phyloP scores from a whole-genome alignment of 2,113 vertebrate species.

The Petromus typicus region DNA sequence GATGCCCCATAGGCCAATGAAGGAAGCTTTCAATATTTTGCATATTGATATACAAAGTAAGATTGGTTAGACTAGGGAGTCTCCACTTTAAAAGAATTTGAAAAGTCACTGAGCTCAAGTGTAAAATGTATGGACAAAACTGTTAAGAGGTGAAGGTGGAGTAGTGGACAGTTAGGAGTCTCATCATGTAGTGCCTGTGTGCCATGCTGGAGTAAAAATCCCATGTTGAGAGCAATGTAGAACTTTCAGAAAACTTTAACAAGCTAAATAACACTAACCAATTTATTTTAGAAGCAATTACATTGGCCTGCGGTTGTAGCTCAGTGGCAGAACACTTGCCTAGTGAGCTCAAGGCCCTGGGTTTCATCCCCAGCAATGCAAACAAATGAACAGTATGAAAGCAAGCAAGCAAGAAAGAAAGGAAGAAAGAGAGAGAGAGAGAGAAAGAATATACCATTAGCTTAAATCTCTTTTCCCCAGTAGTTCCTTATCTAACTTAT shows the following conservation, averaged over 20 bases:
- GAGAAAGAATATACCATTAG: background rate
- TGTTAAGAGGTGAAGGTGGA: background rate
- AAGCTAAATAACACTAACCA: background rate
- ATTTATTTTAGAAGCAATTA: constrained; percentile 22
- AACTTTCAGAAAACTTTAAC: background rate
- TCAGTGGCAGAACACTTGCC: background rate
- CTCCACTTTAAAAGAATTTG: background rate
- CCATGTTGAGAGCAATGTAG: background rate
- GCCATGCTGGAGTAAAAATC: background rate
- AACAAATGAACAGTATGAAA: background rate
- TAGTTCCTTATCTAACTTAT: background rate
- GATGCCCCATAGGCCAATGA: background rate
- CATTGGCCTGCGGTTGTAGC: background rate
- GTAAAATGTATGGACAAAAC: background rate
- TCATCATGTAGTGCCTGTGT: background rate
- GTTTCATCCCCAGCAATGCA: background rate
- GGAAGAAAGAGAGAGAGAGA: background rate
- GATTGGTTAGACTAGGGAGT: background rate
- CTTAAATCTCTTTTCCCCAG: background rate
- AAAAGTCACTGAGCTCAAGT: constrained; percentile 14
- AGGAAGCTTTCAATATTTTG: background rate
- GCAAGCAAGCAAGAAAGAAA: background rate
- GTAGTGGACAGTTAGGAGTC: background rate
- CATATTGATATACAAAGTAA: background rate
- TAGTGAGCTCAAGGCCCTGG: background rate